Conservation (phyloP, 2,888 invertebrate species). For the Eilema sororculum region DNA sequence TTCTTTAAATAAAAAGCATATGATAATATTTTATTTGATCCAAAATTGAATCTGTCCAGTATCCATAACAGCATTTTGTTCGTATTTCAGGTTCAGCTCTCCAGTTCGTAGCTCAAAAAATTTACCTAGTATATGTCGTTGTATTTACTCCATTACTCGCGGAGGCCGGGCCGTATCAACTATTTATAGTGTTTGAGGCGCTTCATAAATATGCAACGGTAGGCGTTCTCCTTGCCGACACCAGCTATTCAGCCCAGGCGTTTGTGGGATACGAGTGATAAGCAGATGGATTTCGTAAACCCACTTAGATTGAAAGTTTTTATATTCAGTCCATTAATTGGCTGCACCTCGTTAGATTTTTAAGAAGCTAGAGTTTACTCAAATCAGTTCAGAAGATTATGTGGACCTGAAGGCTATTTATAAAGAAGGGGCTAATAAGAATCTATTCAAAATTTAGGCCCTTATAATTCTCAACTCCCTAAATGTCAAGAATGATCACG, state of each 20-base stretch:
- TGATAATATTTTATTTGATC: neutral
- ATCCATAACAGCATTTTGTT: neutral
- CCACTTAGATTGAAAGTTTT: neutral
- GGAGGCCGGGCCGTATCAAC: conserved; percentile 83
- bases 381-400: too few relatives aligned
- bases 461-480: too few relatives aligned
- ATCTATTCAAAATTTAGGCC: too few relatives aligned
- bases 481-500: too few relatives aligned
- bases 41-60: neutral
- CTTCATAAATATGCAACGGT: conserved; percentile 87
- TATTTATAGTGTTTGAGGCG: conserved; percentile 87
- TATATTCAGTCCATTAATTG: neutral
- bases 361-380: too few relatives aligned
- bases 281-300: conserved; percentile 43
- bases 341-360: neutral
- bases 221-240: conserved; percentile 87
- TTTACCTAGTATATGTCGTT: conserved; percentile 69
- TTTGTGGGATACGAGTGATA: conserved; percentile 47
- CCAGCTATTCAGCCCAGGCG: conserved; percentile 81
- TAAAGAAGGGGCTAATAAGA: neutral
- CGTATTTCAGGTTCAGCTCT: neutral
- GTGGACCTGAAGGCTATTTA: too few relatives aligned
- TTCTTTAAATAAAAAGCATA: neutral
- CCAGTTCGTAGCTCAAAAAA: conserved; percentile 56
- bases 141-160: conserved; percentile 84